Evolutionary conservation across 2,113 vertebrate genomes (phyloP).

Genomic region (Argyrosomus japonicus): DNA sequence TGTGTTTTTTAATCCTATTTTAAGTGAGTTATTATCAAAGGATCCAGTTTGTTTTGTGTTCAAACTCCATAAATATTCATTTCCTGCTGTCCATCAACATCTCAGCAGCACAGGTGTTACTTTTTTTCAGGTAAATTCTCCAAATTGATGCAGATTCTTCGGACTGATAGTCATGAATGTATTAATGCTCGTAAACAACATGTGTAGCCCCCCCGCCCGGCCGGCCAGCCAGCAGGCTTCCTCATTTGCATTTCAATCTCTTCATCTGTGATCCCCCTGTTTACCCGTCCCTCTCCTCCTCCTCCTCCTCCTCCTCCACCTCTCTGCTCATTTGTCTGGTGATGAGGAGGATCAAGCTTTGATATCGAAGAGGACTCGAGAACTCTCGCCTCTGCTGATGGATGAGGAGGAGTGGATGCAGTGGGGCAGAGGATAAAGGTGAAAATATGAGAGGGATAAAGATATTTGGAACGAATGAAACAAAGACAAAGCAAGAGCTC

Average conservation of each 20-base stretch:
- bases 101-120: not conserved
- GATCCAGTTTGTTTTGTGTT: not conserved
- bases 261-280: slow-evolving; percentile 12
- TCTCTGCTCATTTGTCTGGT: slow-evolving; percentile 35
- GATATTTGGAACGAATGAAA: not conserved
- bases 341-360: slow-evolving; percentile 24
- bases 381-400: not conserved
- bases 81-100: not conserved
- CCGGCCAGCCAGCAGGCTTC: not conserved
- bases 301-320: not conserved
- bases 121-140: slow-evolving; percentile 4
- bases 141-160: slow-evolving; percentile 1
- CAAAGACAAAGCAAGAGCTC: too few species aligned
- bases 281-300: not conserved
- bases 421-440: not conserved
- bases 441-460: not conserved
- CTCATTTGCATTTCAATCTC: slow-evolving; percentile 73
- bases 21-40: not conserved
- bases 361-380: slow-evolving; percentile 28
- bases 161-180: slow-evolving; percentile 25
- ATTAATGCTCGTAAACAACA: slow-evolving; percentile 20
- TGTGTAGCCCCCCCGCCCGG: not conserved
- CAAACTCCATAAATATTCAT: not conserved
- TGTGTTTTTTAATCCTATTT: not conserved
- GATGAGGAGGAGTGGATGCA: not conserved